Conservation (phyloP, 2,113 vertebrate genomes). For the Pterocles burchelli region DNA sequence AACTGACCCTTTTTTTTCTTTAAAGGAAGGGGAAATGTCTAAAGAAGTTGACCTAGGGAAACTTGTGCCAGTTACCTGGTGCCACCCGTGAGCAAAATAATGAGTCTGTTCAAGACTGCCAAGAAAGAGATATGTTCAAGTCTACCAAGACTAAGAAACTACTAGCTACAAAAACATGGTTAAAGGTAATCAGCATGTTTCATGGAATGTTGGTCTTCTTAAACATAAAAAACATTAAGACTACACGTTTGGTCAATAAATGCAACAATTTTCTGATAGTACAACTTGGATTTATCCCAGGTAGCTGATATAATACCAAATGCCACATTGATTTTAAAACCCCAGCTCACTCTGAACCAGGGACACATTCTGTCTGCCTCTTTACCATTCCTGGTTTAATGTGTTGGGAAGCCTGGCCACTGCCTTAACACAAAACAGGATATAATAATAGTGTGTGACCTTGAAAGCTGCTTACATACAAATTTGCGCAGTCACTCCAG, state of each 20-base stretch:
- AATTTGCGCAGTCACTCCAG: neutral
- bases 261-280: neutral
- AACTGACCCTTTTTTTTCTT: neutral
- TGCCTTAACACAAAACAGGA: neutral
- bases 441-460: neutral
- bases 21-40: neutral
- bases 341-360: neutral
- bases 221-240: neutral
- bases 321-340: neutral
- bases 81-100: neutral
- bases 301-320: neutral
- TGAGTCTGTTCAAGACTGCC: neutral
- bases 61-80: neutral
- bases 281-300: neutral
- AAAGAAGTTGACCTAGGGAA: neutral
- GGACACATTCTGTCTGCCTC: rapidly evolving
- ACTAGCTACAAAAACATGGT: neutral
- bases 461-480: neutral
- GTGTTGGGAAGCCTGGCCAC: neutral
- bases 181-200: neutral
- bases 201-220: rapidly evolving
- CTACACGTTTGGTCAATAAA: neutral
- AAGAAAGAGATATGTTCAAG: neutral
- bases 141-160: neutral
- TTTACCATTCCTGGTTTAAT: neutral